These are phyloP conservation scores for Sinocyclocheilus grahami DNA, from an alignment of 2,113 vertebrate genomes.

Conservation along the genomic window DNA sequence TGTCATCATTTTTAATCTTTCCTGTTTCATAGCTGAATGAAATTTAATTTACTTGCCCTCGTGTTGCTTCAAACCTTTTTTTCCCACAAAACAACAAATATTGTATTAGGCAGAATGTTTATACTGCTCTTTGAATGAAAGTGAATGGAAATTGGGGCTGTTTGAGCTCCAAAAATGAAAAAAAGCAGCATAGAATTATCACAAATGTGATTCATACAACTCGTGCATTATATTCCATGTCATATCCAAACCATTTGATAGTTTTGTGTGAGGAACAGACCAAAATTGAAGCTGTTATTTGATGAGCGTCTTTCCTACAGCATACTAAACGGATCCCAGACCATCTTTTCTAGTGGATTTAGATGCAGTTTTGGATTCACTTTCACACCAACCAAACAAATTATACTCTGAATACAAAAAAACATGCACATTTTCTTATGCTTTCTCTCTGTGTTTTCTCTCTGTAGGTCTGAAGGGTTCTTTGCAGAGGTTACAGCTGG, in stretches of 20 bases:
- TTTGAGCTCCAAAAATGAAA: not conserved
- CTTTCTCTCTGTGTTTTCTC: slow-evolving; percentile 12
- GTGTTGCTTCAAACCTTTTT: not conserved
- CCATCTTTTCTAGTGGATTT: too few relatives aligned
- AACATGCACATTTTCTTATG: not conserved
- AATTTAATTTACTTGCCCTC: not conserved
- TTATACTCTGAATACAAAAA: not conserved
- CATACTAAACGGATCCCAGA: too few relatives aligned
- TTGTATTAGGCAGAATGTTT: not conserved
- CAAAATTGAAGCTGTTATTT: too few relatives aligned
- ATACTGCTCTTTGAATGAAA: not conserved
- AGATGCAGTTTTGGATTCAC: too few relatives aligned
- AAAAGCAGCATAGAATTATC: not conserved
- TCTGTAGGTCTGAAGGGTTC: slow-evolving; percentile 89
- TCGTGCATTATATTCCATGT: not conserved
- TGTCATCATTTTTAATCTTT: not conserved
- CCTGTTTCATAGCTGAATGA: not conserved
- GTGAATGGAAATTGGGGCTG: not conserved
- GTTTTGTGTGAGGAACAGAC: too few relatives aligned
- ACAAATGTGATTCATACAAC: not conserved
- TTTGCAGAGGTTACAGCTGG: slow-evolving; percentile 94
- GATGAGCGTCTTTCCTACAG: too few relatives aligned
- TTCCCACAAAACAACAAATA: not conserved
- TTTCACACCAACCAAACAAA: too few relatives aligned
- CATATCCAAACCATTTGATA: too few relatives aligned